phyloP scores from a whole-genome alignment of 2,888 invertebrate genomes.

The Brenthis ino region DNA sequence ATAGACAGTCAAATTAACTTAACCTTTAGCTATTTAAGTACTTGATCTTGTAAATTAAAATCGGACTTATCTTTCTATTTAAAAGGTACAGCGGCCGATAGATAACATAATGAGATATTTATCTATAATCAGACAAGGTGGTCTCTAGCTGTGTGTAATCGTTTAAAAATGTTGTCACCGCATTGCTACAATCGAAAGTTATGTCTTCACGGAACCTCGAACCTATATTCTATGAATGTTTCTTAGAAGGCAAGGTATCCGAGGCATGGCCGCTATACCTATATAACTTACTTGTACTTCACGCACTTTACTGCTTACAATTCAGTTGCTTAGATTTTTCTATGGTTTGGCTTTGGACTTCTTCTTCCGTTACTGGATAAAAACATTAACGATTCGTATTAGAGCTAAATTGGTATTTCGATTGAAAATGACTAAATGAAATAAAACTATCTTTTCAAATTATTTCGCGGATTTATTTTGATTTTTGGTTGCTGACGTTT shows the following conservation, averaged over 20 bases:
- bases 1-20: no score
- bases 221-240: slow-evolving; percentile 32
- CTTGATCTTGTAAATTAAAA: no score
- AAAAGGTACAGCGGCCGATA: no score
- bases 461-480: no score
- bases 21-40: no score
- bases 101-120: no score
- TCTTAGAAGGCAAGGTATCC: slow-evolving; percentile 33
- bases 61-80: no score
- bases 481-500: no score
- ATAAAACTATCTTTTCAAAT: no score
- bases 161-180: slow-evolving; percentile 30
- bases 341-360: neutral
- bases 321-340: neutral
- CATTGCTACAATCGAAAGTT: slow-evolving; percentile 38
- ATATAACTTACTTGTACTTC: slow-evolving; percentile 5
- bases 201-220: slow-evolving; percentile 34
- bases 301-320: neutral
- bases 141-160: neutral
- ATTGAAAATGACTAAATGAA: no score
- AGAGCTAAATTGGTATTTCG: neutral
- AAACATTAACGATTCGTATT: slow-evolving; percentile 1
- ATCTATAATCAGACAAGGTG: no score
- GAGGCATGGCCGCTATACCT: slow-evolving; percentile 15
- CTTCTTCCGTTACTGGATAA: neutral